Evolutionary conservation across 2,113 vertebrate species (phyloP).

Genomic region (Sinocyclocheilus anophthalmus): DNA sequence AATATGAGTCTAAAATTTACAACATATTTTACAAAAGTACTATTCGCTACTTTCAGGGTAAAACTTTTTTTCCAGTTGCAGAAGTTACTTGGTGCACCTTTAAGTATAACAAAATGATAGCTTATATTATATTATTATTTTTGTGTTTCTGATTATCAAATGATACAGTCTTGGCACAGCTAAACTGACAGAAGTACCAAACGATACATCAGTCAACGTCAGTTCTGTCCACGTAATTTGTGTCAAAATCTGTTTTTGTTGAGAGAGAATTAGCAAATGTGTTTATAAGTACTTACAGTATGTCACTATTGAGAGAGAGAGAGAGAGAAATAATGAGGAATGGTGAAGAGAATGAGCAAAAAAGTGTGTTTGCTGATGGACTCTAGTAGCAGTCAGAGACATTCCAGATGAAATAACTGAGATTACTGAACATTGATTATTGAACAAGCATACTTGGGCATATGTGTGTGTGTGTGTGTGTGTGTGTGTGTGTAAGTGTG

Average conservation of each 20-base stretch:
- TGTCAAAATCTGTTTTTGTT: conserved; percentile 13
- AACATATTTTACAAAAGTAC: neutral
- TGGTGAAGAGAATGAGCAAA: neutral
- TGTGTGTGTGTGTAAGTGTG: neutral
- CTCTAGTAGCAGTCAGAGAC: conserved; percentile 1
- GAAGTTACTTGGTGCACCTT: neutral
- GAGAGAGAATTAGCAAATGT: neutral
- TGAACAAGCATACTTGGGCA: conserved; percentile 11
- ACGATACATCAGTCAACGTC: neutral
- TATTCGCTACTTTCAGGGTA: neutral
- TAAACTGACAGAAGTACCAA: conserved; percentile 4
- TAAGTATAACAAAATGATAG: neutral
- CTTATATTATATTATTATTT: neutral
- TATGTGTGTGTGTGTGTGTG: conserved; percentile 14
- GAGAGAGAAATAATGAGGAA: neutral
- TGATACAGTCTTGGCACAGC: neutral
- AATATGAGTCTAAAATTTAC: neutral
- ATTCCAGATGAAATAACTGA: conserved; percentile 40
- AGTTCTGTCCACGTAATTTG: neutral
- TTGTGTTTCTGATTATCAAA: neutral
- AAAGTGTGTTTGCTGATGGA: neutral
- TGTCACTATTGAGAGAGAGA: neutral
- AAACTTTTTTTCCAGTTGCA: neutral
- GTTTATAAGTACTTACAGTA: neutral
- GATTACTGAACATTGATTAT: conserved; percentile 40